Conservation (phyloP, 2,888 invertebrate species). For the Catotricha subobsoleta region DNA sequence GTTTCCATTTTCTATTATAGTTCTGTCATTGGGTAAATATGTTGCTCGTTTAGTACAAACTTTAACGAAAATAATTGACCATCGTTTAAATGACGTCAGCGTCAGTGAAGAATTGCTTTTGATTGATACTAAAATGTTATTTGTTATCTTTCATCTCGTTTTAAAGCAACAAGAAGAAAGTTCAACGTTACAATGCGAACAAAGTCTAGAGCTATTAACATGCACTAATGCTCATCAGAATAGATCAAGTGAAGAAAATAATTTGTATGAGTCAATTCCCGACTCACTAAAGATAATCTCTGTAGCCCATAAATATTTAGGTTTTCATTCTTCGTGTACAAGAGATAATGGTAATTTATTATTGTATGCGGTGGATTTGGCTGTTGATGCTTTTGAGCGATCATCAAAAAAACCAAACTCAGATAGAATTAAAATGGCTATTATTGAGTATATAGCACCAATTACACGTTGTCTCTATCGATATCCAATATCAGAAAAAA, state of each 20-base stretch:
- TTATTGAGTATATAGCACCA: conserved; percentile 70
- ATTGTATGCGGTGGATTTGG: conserved; percentile 54
- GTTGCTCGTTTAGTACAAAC: conserved; percentile 51
- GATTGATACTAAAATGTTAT: conserved; percentile 54
- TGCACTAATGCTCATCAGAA: conserved; percentile 13
- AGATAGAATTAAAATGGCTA: conserved; percentile 43
- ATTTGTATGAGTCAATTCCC: conserved; percentile 41
- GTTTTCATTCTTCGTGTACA: conserved; percentile 63
- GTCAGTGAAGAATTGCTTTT: conserved; percentile 38
- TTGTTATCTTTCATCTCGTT: conserved; percentile 69
- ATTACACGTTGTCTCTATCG: conserved; percentile 66
- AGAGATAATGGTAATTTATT: conserved; percentile 59
- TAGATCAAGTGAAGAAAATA: conserved; percentile 26
- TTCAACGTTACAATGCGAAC: too few relatives aligned
- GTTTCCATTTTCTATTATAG: conserved; percentile 4
- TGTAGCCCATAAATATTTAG: conserved; percentile 69
- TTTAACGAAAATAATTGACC: too few relatives aligned
- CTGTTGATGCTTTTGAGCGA: too few relatives aligned
- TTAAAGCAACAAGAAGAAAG: conserved; percentile 30
- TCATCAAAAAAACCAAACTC: conserved; percentile 46
- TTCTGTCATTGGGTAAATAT: conserved; percentile 34
- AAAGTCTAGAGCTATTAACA: not conserved
- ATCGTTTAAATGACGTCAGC: conserved; percentile 53
- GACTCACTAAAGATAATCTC: conserved; percentile 59
- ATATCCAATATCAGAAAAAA: conserved; percentile 38